Evolutionary conservation across 2,113 vertebrate genomes (phyloP), one percentile per base, ranked within the genome.

Genomic region (Malurus cyaneus): DNA sequence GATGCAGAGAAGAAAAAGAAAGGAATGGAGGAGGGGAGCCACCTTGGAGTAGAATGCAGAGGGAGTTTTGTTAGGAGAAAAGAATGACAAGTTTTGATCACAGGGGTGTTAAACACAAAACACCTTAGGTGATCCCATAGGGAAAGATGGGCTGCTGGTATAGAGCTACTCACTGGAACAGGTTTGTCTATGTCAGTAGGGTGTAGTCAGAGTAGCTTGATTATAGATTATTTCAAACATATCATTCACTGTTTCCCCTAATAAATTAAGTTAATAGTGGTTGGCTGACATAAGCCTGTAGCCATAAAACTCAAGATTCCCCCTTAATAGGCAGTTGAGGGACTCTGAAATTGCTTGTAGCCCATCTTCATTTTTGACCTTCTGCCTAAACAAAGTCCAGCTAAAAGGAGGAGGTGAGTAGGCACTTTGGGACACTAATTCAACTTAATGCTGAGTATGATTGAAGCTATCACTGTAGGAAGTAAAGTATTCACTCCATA

Each of bases 281-380:
- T 61, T 95, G 74, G n/a, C 67, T 96, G 95, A 72, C 57, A 77
- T 18, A 86, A 94, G 71, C 29, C 80, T 72, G 57, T 72, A 94
- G 89, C 74, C 60, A 86, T 94, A 91, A 97, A 91, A 82, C 29
- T 86, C n/a, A 59, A 86, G 64, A 56, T 89, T 70, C 19, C 20
- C 12, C 16, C 53, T 86, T 96, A 97, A 95, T 8, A 93, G 83
- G 54, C 41, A 92, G 92, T 82, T 89, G 83, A 89, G 80, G 78
- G 83, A 88, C 78, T 77, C 32, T 42, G 6, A 64, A 66, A 41
- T 49, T 89, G 71, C 47, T 29, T 47, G 83, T 5, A 34, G 14
- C 66, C 89, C 67, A 71, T 91, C 87, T 94, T 74, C 9, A n/a
- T 91, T 93, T 95, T 69, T 96, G 92, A 95, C 94, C 86, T 95